A percentile compares a stretch with the other conserved stretches of the same genome.
Evolutionary conservation across 2,888 invertebrate species (phyloP).

Genomic region (Arge pagana): DNA sequence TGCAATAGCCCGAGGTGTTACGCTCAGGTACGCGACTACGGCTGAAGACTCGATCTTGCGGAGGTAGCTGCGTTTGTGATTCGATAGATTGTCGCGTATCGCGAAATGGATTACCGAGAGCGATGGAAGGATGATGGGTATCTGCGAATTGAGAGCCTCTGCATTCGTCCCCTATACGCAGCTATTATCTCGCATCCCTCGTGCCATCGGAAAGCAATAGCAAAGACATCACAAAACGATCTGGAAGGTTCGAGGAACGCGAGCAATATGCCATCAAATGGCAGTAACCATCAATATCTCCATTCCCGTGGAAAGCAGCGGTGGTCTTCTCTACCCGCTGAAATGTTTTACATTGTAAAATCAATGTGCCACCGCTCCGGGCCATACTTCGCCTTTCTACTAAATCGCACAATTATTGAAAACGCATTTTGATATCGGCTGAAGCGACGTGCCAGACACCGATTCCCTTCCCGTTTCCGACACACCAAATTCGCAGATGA

Average conservation of each 20-base stretch:
- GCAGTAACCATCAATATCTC: constrained; percentile 58
- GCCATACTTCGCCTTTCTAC: constrained; percentile 38
- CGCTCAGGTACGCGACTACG: no score
- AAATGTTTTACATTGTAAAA: constrained; percentile 59
- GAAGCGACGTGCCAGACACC: not conserved
- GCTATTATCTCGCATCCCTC: constrained; percentile 31
- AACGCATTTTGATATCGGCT: constrained; percentile 46
- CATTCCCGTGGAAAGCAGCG: constrained; percentile 35
- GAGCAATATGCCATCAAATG: constrained; percentile 58
- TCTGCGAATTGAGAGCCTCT: constrained; percentile 18
- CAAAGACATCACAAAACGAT: constrained; percentile 56
- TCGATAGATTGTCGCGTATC: no score
- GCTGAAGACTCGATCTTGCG: no score
- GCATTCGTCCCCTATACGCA: constrained; percentile 18
- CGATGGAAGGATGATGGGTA: no score
- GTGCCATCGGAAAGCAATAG: constrained; percentile 51
- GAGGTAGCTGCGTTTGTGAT: no score
- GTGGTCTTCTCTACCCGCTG: constrained; percentile 35
- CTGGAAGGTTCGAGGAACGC: constrained; percentile 45
- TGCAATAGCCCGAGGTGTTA: no score
- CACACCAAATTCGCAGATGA: not conserved
- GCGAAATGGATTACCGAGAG: no score
- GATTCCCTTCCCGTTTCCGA: no score
- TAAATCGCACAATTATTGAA: constrained; percentile 56
- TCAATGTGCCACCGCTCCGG: constrained; percentile 45